phyloP scores from a whole-genome alignment of 2,113 vertebrate species.

The Tursiops truncatus region DNA sequence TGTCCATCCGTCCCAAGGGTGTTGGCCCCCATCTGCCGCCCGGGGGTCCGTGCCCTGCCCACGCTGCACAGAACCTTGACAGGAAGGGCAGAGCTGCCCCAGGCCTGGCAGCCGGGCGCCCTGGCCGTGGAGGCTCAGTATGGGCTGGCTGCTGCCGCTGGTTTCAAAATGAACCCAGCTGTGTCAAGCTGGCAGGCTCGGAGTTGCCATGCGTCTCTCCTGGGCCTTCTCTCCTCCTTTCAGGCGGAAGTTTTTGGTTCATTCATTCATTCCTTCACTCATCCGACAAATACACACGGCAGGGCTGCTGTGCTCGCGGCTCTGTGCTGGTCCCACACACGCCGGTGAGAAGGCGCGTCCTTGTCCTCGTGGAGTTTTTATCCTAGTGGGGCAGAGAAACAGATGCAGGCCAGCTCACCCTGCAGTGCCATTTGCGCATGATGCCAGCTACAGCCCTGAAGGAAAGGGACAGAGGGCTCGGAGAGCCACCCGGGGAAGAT shows the following conservation, averaged over 20 bases:
- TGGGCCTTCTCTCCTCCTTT: neutral
- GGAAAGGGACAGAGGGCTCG: neutral
- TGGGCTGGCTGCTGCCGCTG: too few species aligned
- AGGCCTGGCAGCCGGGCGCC: neutral
- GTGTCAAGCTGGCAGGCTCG: neutral
- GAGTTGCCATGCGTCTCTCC: neutral
- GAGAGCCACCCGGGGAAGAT: neutral
- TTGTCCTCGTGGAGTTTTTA: neutral
- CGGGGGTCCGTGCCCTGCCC: too few species aligned
- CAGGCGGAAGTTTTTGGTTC: neutral
- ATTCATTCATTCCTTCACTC: neutral
- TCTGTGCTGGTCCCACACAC: rapidly evolving
- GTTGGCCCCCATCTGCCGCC: rapidly evolving
- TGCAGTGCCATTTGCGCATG: neutral
- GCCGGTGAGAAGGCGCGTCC: neutral
- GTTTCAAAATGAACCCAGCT: neutral
- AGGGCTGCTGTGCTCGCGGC: neutral
- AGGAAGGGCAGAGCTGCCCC: neutral
- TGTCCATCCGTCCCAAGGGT: neutral
- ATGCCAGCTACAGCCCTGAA: rapidly evolving
- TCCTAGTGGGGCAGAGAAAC: neutral
- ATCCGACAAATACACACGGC: rapidly evolving
- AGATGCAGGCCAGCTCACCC: neutral
- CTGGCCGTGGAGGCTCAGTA: too few species aligned
- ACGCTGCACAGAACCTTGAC: rapidly evolving